These are phyloP conservation scores for Xenotilapia longispinis DNA, from an alignment of 2,113 vertebrate genomes.

Conservation along the genomic window DNA sequence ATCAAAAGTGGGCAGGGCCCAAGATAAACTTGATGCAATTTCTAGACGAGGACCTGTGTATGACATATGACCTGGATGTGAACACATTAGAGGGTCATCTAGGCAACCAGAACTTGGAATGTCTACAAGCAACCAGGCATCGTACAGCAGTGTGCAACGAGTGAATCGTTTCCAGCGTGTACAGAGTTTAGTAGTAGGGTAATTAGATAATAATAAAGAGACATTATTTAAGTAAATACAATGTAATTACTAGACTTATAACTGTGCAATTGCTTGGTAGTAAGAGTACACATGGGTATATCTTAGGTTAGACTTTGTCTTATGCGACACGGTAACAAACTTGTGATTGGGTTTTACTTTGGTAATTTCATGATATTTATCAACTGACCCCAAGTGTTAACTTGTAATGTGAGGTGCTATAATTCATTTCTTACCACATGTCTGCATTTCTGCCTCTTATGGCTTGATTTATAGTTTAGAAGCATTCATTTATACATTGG, in stretches of 20 bases:
- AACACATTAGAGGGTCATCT: background rate
- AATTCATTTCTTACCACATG: background rate
- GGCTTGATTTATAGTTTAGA: conserved; percentile 12
- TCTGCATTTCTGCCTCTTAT: background rate
- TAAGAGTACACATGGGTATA: background rate
- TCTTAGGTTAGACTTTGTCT: background rate
- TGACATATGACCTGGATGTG: background rate
- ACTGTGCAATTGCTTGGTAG: background rate
- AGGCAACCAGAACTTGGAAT: background rate
- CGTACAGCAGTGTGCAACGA: background rate
- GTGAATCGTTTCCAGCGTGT: background rate
- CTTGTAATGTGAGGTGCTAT: background rate
- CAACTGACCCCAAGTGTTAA: background rate
- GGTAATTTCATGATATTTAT: background rate
- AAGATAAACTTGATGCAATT: background rate
- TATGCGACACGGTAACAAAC: background rate
- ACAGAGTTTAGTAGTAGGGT: background rate
- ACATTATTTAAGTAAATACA: background rate
- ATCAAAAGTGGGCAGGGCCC: background rate
- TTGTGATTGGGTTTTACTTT: background rate
- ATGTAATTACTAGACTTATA: background rate
- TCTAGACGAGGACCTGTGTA: background rate
- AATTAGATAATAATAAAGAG: background rate
- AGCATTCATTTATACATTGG: background rate
- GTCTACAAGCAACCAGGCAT: background rate